These are phyloP conservation scores for Dynastes tityus DNA, from an alignment of 2,888 invertebrate species.

Conservation along the genomic window DNA sequence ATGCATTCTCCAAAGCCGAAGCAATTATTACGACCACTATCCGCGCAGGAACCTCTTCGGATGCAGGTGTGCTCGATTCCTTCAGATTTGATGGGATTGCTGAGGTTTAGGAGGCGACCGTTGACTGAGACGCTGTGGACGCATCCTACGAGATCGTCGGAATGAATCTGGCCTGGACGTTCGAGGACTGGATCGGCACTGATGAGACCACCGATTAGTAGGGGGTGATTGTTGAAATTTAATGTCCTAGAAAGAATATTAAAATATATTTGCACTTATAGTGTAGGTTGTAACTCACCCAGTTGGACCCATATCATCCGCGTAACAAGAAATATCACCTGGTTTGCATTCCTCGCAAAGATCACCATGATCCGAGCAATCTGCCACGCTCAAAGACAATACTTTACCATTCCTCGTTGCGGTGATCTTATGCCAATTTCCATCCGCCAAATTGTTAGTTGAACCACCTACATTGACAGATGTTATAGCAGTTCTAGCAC, in stretches of 20 bases:
- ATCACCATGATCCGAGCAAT: constrained; percentile 90
- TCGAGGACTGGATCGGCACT: constrained; percentile 91
- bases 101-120: constrained; percentile 86
- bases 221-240: constrained; percentile 91
- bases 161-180: constrained; percentile 90
- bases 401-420: constrained; percentile 93
- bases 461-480: constrained; percentile 81
- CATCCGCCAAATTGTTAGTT: constrained; percentile 83
- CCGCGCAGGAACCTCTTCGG: constrained; percentile 78
- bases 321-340: constrained; percentile 85
- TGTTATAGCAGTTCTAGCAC: constrained; percentile 90
- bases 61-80: constrained; percentile 86
- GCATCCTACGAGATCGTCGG: constrained; percentile 95
- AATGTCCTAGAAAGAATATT: constrained; percentile 79
- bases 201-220: constrained; percentile 88
- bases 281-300: constrained; percentile 77
- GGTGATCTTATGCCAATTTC: constrained; percentile 93
- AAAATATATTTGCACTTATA: constrained; percentile 22
- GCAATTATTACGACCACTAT: constrained; percentile 73
- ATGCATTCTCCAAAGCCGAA: constrained; percentile 81
- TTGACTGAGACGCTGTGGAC: constrained; percentile 93
- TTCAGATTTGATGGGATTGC: constrained; percentile 81
- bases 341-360: constrained; percentile 89
- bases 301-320: constrained; percentile 77
- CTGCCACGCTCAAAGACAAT: constrained; percentile 86